Evolutionary conservation across 2,888 invertebrate species (phyloP), one percentile per base, ranked within the genome.

Genomic region (Itoplectis maculator): DNA sequence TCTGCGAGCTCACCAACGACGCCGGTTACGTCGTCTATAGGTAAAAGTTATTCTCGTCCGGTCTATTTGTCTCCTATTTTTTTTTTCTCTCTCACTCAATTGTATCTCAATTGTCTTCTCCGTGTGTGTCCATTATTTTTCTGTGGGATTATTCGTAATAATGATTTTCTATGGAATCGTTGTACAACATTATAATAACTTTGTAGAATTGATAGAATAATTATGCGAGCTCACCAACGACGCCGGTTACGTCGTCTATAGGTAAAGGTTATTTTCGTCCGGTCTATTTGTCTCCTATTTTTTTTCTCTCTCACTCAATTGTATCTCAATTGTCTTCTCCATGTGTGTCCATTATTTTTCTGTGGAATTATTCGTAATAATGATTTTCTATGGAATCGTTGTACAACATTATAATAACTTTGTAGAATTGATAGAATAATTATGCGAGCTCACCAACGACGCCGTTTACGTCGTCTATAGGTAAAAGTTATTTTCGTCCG

Each of bases 201-300:
- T n/a, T n/a, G n/a, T n/a, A n/a, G n/a, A n/a, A n/a, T n/a, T n/a
- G n/a, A n/a, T n/a, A n/a, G n/a, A n/a, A n/a, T n/a, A n/a, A n/a
- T n/a, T n/a, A n/a, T 98, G 98, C 91, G 97, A 98, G 93, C 95
- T 98, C 85, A 98, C 98, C 90, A 97, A 97, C 93, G 98, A 98
- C 92, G 96, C 97, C 63, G 98, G 98, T 73, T 99, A 99, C 94
- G 98, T 99, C 76, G 96, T 99, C 75, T 99, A 99, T 94, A 92
- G 92, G 92, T 88, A 86, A 81, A n/a, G 59, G 42, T 42, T 29
- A 29, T 76, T 66, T n/a, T 63, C 18, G 20, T 40, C 18, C 69
- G n/a, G 56, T 35, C n/a, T 29, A n/a, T 35, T 63, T 63, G 56
- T 59, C 66, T 59, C 23, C 11, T 49, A 20, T 59, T 47, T 40